Evolutionary conservation across 2,888 invertebrate genomes (phyloP).

Genomic region (Aelia acuminata): DNA sequence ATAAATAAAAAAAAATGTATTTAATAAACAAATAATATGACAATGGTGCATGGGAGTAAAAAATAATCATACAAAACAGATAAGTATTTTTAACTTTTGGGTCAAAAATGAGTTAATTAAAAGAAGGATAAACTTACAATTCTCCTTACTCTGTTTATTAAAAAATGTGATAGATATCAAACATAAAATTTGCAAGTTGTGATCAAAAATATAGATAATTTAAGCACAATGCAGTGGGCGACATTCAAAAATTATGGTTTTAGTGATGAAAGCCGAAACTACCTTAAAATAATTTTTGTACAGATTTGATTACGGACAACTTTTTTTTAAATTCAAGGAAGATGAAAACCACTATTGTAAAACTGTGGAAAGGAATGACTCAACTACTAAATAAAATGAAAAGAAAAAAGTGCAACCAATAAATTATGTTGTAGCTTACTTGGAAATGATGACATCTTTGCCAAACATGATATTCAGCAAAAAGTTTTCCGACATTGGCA

Average conservation of each 20-base stretch:
- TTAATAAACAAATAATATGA: no score
- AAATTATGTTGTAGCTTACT: constrained; percentile 8
- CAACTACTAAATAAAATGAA: neutral
- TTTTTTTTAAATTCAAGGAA: neutral
- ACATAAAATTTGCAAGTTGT: neutral
- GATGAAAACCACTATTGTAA: neutral
- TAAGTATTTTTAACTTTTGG: no score
- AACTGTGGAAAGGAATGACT: neutral
- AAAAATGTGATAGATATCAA: neutral
- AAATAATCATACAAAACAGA: no score
- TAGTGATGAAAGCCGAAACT: neutral
- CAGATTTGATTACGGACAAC: no score
- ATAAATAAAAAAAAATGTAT: no score
- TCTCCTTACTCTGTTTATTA: neutral
- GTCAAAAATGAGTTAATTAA: neutral
- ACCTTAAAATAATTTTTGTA: no score
- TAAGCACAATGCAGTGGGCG: neutral
- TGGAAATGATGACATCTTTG: neutral
- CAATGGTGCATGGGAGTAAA: no score
- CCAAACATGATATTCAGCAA: neutral
- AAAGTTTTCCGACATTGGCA: neutral
- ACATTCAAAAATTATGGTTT: neutral
- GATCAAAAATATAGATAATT: neutral
- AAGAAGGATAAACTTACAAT: neutral
- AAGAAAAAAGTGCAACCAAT: neutral